Conservation (phyloP, 2,888 invertebrate genomes). For the Eupsilia transversa region DNA sequence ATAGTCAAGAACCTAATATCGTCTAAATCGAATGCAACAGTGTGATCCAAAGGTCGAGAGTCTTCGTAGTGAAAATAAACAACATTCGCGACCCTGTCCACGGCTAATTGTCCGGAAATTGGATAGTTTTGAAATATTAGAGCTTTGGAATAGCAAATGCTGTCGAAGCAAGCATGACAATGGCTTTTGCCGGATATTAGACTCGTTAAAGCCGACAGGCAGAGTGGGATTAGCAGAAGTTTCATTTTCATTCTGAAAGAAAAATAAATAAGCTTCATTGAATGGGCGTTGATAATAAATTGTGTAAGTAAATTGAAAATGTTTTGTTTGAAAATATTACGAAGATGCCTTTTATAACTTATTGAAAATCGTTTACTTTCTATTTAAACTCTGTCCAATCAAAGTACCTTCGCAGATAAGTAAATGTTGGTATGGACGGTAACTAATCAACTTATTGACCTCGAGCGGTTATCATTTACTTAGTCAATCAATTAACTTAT, state of each 20-base stretch:
- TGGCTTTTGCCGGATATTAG: conserved; percentile 54
- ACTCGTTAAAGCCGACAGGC: conserved; percentile 48
- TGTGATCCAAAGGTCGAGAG: conserved; percentile 71
- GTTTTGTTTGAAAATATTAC: neutral
- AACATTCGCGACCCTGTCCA: conserved; percentile 78
- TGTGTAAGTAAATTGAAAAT: conserved; percentile 21
- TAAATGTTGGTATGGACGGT: neutral
- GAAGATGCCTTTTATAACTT: neutral
- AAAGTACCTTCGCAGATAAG: neutral
- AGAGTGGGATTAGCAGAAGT: conserved; percentile 55
- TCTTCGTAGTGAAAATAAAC: conserved; percentile 82
- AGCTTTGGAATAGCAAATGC: conserved; percentile 77
- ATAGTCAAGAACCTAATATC: conserved; percentile 72
- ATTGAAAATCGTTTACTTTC: neutral
- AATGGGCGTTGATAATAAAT: conserved; percentile 38
- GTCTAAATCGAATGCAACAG: conserved; percentile 78
- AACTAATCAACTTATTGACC: neutral
- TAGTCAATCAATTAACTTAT: too few species aligned
- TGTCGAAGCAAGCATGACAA: conserved; percentile 82
- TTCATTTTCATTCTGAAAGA: conserved; percentile 68
- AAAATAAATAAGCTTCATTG: conserved; percentile 50
- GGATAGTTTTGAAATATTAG: conserved; percentile 74
- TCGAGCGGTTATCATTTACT: neutral
- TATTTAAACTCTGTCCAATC: neutral
- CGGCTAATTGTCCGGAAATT: conserved; percentile 81